Conservation (phyloP, 2,113 vertebrate genomes). For the Pholis gunnellus region DNA sequence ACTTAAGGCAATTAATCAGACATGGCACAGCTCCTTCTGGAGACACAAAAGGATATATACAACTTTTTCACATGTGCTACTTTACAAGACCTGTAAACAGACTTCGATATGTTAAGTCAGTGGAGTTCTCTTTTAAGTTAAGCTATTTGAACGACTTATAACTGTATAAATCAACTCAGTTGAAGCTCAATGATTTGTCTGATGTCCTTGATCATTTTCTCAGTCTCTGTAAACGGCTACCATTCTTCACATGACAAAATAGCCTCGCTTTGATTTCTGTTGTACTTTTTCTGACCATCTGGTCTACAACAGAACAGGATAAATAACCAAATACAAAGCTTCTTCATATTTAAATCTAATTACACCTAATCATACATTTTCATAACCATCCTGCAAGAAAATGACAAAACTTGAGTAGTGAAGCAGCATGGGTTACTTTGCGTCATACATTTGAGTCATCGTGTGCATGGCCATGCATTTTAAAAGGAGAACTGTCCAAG, state of each 20-base stretch:
- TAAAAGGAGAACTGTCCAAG: not conserved
- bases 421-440: not conserved
- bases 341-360: not conserved
- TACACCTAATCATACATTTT: not conserved
- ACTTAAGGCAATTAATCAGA: not conserved
- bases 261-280: not conserved
- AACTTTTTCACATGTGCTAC: not conserved
- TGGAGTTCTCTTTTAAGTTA: not conserved
- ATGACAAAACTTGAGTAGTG: not conserved
- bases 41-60: not conserved
- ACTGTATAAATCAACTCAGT: not conserved
- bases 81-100: not conserved
- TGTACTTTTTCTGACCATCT: not conserved
- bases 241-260: not conserved
- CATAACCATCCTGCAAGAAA: not conserved
- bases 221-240: not conserved
- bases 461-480: not conserved
- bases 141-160: not conserved
- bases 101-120: not conserved
- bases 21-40: not conserved
- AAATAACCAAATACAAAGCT: not conserved
- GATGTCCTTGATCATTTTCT: not conserved
- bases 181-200: not conserved
- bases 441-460: not conserved
- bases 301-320: not conserved